Percentiles rank a stretch among this genome's conserved stretches.
phyloP scores from a whole-genome alignment of 2,888 invertebrate genomes.

The Crioceris asparagi region DNA sequence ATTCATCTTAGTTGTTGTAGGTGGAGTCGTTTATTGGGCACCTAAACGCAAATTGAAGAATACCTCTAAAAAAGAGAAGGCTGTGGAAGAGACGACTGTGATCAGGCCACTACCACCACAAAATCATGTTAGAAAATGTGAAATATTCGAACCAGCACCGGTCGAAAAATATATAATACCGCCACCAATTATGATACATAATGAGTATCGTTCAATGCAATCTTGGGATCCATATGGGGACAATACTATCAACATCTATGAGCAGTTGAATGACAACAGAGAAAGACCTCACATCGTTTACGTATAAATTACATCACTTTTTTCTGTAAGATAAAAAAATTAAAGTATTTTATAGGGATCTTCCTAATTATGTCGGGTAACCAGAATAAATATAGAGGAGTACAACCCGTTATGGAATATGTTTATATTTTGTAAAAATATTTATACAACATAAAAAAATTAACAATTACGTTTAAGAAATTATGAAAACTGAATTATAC shows the following conservation, averaged over 20 bases:
- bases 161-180: constrained; percentile 32
- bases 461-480: constrained; percentile 12
- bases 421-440: constrained; percentile 17
- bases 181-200: constrained; percentile 28
- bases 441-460: constrained; percentile 13
- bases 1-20: constrained; percentile 29
- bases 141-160: constrained; percentile 26
- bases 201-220: constrained; percentile 33
- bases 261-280: constrained; percentile 35
- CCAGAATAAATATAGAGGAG: constrained; percentile 10
- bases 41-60: constrained; percentile 26
- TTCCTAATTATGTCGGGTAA: constrained; percentile 12
- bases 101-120: constrained; percentile 18
- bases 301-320: constrained; percentile 36
- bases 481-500: constrained; percentile 13
- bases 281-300: constrained; percentile 42
- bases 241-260: constrained; percentile 30
- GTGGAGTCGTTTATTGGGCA: constrained; percentile 31
- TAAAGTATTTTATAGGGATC: constrained; percentile 11
- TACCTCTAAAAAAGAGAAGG: constrained; percentile 25
- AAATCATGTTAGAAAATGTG: constrained; percentile 17
- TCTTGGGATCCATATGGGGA: constrained; percentile 34
- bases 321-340: constrained; percentile 6
- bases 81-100: constrained; percentile 17
- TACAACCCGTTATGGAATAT: constrained; percentile 13